A percentile compares a stretch with the other conserved stretches of the same genome.
Conservation (phyloP, 2,113 vertebrate genomes). For the Macaca mulatta region DNA sequence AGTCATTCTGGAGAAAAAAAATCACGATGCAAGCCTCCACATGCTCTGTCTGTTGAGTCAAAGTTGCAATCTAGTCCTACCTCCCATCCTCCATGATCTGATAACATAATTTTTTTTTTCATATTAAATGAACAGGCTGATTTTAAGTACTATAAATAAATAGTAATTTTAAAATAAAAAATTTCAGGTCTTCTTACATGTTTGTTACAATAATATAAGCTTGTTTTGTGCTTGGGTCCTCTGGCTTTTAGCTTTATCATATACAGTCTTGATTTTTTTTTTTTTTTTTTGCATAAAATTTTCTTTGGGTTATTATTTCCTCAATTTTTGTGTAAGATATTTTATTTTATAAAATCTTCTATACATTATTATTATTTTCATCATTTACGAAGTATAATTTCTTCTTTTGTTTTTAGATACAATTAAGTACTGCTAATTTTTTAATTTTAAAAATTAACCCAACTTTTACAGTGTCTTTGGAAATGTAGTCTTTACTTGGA, state of each 20-base stretch:
- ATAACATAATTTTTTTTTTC: not conserved
- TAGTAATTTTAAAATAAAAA: constrained; percentile 18
- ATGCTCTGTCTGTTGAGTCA: too few relatives aligned
- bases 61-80: too few relatives aligned
- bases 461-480: constrained; percentile 66
- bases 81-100: too few relatives aligned
- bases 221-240: not conserved
- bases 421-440: not conserved
- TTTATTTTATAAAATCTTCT: constrained; percentile 47
- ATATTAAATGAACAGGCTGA: not conserved
- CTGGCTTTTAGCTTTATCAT: constrained; percentile 16
- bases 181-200: not conserved
- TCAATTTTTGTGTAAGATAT: not conserved
- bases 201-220: constrained; percentile 29
- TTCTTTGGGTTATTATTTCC: constrained; percentile 10
- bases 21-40: too few relatives aligned
- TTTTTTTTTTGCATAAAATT: not conserved
- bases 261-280: not conserved
- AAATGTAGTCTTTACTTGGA: constrained; percentile 60
- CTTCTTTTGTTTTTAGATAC: not conserved
- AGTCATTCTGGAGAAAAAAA: too few relatives aligned
- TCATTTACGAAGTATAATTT: not conserved
- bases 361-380: not conserved
- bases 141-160: constrained; percentile 20
- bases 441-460: constrained; percentile 40